A percentile compares a stretch with the other conserved stretches of the same genome.
Evolutionary conservation across 2,888 invertebrate genomes (phyloP).

Genomic region (Pollenia griseotomentosa): DNA sequence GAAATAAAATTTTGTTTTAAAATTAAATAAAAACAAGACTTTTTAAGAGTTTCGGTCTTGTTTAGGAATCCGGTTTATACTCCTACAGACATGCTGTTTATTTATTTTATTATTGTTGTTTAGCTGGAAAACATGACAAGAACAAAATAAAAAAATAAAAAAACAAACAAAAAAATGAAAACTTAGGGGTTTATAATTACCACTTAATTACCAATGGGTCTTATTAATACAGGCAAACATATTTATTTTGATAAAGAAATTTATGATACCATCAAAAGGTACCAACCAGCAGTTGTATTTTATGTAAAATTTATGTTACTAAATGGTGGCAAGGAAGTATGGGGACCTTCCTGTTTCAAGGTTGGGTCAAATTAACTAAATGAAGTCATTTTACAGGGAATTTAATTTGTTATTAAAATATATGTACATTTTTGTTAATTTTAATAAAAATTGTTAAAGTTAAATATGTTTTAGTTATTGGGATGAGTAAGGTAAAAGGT

Average conservation of each 20-base stretch:
- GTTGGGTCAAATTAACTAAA: slow-evolving; percentile 2
- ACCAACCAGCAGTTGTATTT: too few relatives aligned
- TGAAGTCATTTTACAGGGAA: background rate
- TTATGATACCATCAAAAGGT: too few relatives aligned
- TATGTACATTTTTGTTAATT: too few relatives aligned
- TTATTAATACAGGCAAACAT: background rate
- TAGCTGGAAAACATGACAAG: background rate
- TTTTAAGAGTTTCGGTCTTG: slow-evolving; percentile 10
- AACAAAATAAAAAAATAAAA: slow-evolving; percentile 7
- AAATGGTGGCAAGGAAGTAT: too few relatives aligned
- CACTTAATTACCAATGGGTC: slow-evolving; percentile 59
- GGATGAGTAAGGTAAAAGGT: too few relatives aligned
- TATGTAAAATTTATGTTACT: too few relatives aligned
- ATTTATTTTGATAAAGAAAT: background rate
- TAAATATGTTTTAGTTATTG: background rate
- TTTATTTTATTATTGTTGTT: slow-evolving; percentile 21
- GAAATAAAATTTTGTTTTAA: slow-evolving; percentile 28
- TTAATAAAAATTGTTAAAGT: background rate
- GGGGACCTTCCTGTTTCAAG: background rate
- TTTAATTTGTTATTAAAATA: too few relatives aligned
- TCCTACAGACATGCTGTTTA: slow-evolving; percentile 18
- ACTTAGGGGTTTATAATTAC: slow-evolving; percentile 49
- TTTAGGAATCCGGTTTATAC: background rate
- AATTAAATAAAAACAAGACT: background rate
- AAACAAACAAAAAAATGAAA: background rate